Evolutionary conservation across 2,888 invertebrate species (phyloP).

Genomic region (Ischnura elegans): DNA sequence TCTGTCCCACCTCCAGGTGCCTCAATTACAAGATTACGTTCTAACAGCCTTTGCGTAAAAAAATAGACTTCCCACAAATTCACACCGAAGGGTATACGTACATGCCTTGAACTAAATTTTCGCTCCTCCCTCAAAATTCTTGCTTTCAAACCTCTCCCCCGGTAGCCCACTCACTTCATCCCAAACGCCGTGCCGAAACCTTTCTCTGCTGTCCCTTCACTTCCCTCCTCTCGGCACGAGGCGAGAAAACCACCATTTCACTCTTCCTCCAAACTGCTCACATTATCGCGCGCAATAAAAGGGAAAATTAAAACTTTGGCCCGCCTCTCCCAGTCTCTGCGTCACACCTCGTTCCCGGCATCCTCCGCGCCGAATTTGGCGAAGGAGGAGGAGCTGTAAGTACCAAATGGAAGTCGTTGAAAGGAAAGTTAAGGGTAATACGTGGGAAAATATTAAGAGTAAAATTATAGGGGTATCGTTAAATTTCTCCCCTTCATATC

Average conservation of each 20-base stretch:
- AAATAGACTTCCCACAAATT: not conserved
- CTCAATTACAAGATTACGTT: not conserved
- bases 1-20: not conserved
- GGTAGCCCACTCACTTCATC: not conserved
- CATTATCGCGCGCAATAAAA: constrained; percentile 54
- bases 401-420: too few species aligned
- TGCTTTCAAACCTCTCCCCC: not conserved
- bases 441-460: too few species aligned
- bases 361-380: not conserved
- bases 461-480: too few species aligned
- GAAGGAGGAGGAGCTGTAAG: not conserved
- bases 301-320: constrained; percentile 48
- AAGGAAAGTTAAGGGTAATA: too few species aligned
- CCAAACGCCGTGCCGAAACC: not conserved
- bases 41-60: not conserved
- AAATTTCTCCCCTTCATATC: too few species aligned
- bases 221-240: not conserved
- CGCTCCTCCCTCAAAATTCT: not conserved
- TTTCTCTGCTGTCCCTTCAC: not conserved
- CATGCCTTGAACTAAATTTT: not conserved
- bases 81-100: not conserved
- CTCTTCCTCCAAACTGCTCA: constrained; percentile 21
- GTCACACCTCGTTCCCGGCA: not conserved
- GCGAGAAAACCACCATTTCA: constrained; percentile 50
- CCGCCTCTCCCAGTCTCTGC: not conserved